phyloP scores from a whole-genome alignment of 2,113 vertebrate genomes.

The Parus major region DNA sequence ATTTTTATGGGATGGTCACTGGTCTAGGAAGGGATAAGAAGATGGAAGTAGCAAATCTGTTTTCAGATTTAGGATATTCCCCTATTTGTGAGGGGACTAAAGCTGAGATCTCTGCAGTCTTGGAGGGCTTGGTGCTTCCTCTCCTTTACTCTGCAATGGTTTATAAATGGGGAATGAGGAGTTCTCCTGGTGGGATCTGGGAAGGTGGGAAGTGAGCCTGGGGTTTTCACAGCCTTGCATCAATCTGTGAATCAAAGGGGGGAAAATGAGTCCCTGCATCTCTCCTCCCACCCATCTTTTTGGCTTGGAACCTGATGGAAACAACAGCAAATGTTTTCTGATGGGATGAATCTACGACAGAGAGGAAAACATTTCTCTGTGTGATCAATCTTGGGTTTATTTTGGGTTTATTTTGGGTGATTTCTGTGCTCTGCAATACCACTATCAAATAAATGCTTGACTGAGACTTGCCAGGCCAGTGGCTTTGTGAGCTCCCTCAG shows the following conservation, averaged over 20 bases:
- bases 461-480: background rate
- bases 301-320: background rate
- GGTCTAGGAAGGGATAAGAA: background rate
- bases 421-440: background rate
- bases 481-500: background rate
- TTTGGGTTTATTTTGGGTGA: background rate
- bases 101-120: background rate
- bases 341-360: background rate
- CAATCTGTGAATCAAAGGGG: rapidly evolving
- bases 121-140: background rate
- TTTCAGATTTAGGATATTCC: background rate
- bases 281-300: background rate
- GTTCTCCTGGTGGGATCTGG: rapidly evolving
- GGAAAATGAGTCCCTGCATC: background rate
- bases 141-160: background rate
- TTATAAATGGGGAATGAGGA: background rate
- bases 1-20: background rate
- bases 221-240: background rate
- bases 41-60: background rate
- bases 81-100: background rate
- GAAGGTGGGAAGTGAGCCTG: background rate
- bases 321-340: background rate
- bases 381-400: background rate
- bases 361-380: background rate
- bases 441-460: rapidly evolving